Evolutionary conservation across 2,113 vertebrate genomes (phyloP).

Genomic region (Sminthopsis crassicaudata): DNA sequence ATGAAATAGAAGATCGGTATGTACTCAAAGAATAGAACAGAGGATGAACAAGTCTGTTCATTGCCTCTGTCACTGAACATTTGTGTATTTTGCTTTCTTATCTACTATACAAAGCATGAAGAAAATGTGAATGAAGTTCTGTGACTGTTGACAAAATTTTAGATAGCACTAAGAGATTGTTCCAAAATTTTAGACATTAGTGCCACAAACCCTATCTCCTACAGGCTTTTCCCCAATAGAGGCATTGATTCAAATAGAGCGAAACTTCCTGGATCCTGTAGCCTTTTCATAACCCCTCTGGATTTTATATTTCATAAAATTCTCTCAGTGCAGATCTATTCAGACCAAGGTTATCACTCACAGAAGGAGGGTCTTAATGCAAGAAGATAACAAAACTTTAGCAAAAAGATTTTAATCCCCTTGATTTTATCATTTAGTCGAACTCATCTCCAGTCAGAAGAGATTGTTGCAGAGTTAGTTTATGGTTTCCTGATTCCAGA

Average conservation of each 20-base stretch:
- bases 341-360: neutral
- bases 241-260: slow-evolving; percentile 13
- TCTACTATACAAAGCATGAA: neutral
- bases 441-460: slow-evolving; percentile 90
- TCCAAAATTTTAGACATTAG: neutral
- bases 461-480: slow-evolving; percentile 95
- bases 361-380: neutral
- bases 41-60: neutral
- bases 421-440: slow-evolving; percentile 80
- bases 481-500: slow-evolving; percentile 96
- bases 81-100: neutral
- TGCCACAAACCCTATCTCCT: neutral
- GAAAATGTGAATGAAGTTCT: neutral
- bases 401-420: neutral
- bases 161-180: neutral
- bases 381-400: neutral
- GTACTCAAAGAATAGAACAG: slow-evolving; percentile 26
- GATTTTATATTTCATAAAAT: slow-evolving; percentile 11
- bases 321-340: neutral
- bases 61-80: neutral
- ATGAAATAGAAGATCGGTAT: slow-evolving; percentile 91
- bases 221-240: neutral
- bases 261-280: slow-evolving; percentile 2
- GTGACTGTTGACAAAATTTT: neutral
- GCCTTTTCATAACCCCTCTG: neutral